Percentiles rank a stretch among this genome's conserved stretches.
Conservation (phyloP, 1,140 invertebrate genomes). For the Drosophila lowei region DNA sequence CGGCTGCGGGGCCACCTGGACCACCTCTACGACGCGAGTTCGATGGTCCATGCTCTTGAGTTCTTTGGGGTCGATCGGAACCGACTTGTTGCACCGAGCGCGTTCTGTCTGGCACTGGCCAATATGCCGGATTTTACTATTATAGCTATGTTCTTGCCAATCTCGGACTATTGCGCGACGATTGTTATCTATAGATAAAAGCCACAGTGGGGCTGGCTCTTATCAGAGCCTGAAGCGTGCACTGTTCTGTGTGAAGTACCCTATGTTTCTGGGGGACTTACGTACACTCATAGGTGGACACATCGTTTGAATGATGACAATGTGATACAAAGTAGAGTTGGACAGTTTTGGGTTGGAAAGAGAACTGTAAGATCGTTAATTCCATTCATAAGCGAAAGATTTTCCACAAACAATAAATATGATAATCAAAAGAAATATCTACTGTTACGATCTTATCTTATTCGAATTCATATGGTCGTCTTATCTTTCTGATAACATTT, state of each 20-base stretch:
- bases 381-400: too few species aligned
- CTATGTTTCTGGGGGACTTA: constrained; percentile 1
- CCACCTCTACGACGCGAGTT: constrained; percentile 63
- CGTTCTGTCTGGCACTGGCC: constrained; percentile 30
- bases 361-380: too few species aligned
- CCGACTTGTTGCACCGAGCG: constrained; percentile 33
- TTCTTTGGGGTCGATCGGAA: neutral
- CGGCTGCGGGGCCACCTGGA: constrained; percentile 54
- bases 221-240: constrained; percentile 13
- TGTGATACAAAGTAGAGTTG: too few species aligned
- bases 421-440: too few species aligned
- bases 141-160: constrained; percentile 34
- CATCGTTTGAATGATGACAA: too few species aligned
- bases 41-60: constrained; percentile 51
- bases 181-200: constrained; percentile 45
- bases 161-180: constrained; percentile 30
- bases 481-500: neutral
- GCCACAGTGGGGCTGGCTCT: neutral
- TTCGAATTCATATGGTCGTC: neutral
- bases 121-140: constrained; percentile 13
- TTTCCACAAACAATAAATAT: neutral
- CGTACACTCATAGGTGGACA: neutral
- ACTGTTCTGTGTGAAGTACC: constrained; percentile 26
- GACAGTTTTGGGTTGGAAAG: too few species aligned
- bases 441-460: neutral